Percentiles rank a stretch among this genome's conserved stretches.
These are phyloP conservation scores for Orthonychiurus folsomi DNA, from an alignment of 2,888 invertebrate genomes.

Conservation along the genomic window DNA sequence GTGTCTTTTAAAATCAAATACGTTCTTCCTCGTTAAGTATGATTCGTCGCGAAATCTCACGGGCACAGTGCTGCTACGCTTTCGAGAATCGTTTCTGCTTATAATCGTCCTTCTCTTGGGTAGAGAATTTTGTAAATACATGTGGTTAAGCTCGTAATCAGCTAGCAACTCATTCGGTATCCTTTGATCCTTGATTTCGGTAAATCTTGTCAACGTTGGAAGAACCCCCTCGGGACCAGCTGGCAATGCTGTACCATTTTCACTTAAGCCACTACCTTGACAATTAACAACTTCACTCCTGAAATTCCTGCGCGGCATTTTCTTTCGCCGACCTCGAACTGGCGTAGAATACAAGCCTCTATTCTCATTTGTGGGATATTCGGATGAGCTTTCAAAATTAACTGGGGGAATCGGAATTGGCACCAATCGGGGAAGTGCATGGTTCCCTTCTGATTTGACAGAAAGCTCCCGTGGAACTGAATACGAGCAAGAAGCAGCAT, in stretches of 20 bases:
- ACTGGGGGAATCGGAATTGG: neutral
- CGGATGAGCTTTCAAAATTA: too few relatives aligned
- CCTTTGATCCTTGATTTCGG: neutral
- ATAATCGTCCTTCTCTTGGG: too few relatives aligned
- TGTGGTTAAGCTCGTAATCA: too few relatives aligned
- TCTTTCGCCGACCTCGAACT: neutral
- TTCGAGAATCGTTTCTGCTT: conserved; percentile 8
- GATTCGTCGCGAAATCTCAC: conserved; percentile 32
- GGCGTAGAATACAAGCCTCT: neutral
- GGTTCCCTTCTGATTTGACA: neutral
- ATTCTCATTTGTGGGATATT: too few relatives aligned
- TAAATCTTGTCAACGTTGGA: neutral
- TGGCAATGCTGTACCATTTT: neutral
- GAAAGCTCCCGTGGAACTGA: neutral
- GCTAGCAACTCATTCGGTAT: too few relatives aligned
- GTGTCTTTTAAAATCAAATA: conserved; percentile 31
- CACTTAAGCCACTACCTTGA: neutral
- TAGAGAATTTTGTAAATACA: too few relatives aligned
- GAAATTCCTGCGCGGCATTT: neutral
- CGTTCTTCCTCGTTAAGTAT: conserved; percentile 27
- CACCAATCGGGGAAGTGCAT: neutral
- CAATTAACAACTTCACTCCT: neutral
- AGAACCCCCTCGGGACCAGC: neutral
- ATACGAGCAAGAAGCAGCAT: neutral
- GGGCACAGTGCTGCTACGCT: conserved; percentile 28